Base-by-base conservation (phyloP, 2,888 invertebrate species). In the Pseudococcus viburni region DNA sequence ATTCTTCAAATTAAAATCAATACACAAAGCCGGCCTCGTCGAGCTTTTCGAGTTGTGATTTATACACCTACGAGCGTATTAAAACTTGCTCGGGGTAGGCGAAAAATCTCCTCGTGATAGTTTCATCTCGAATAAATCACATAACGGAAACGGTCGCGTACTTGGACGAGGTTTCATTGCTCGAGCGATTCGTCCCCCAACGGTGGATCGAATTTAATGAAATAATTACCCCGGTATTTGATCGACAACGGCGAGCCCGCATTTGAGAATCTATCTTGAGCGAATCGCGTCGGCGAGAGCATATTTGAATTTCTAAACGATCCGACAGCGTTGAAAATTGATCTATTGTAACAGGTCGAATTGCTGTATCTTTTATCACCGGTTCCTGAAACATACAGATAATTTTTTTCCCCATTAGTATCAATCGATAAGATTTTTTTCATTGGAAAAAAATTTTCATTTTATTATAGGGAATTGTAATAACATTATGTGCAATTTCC, bases 281-380 rank as follows among this genome's bases (percentile, higher is more conserved):
- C 68, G 17, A 42, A 86, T 84, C 89, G 84, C 22, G 89, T 73
- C 9, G 90, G 89, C 77, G 89, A 89, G 46, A 90, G 89, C 19
- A 89, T 84, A 77, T 89, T 89, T 19, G 89, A 85, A 85, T 89
- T 90, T 64, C 90, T 91, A 91, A 90, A 92, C 89, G 90, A 92
- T 91, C 80, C 92, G 91, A 88, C 91, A 91, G 89, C 89, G n/a
- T 90, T 90, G 68, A 90, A 84, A 26, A 90, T 89, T 22, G 90
- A 90, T 55, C 90, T 90, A 84, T 90, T 90, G 88, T 90, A 90
- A 86, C 90, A 84, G 11, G 46, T 46, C 15, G 88, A 84, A 84
- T 46, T 84, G 59, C 42, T 88, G 17, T 59, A 88, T 8, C 88
- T 55, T 46, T 88, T 88, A 84, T 88, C 88, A 19, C 83, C 89